Percentiles rank a stretch among this genome's conserved stretches.
Conservation (phyloP, 2,888 invertebrate genomes). For the Sylvicola cinctus region DNA sequence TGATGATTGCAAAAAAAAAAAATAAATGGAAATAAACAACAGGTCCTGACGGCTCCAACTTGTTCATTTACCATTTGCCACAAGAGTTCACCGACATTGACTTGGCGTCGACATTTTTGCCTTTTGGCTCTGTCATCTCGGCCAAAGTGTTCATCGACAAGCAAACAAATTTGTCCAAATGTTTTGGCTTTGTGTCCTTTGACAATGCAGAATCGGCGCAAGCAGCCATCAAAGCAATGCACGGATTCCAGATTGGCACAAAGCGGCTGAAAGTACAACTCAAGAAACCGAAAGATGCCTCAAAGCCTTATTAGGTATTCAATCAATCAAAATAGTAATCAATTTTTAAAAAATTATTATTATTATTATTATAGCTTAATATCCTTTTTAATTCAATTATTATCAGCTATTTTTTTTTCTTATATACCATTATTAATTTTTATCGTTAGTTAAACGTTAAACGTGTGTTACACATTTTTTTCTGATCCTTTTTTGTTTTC, state of each 20-base stretch:
- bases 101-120: constrained; percentile 88
- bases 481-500: too few species aligned
- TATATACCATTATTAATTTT: too few species aligned
- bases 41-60: constrained; percentile 96
- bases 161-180: constrained; percentile 97
- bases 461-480: too few species aligned
- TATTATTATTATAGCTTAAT: too few species aligned
- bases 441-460: too few species aligned
- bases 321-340: too few species aligned
- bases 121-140: constrained; percentile 95
- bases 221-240: constrained; percentile 92
- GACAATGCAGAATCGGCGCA: constrained; percentile 88
- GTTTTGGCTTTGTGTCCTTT: constrained; percentile 97
- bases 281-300: constrained; percentile 84
- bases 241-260: constrained; percentile 94
- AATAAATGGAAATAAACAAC: too few species aligned
- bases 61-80: constrained; percentile 98
- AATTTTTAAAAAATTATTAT: too few species aligned
- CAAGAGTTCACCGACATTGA: constrained; percentile 97
- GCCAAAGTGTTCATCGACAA: constrained; percentile 99
- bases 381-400: too few species aligned
- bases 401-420: too few species aligned
- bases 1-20: too few species aligned
- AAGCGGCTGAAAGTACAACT: constrained; percentile 95
- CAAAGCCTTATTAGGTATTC: constrained; percentile 83